Evolutionary conservation across 2,797 vertebrate species (phyloP), one percentile per base, ranked within the genome.

Genomic region (Gallinago stenura): DNA sequence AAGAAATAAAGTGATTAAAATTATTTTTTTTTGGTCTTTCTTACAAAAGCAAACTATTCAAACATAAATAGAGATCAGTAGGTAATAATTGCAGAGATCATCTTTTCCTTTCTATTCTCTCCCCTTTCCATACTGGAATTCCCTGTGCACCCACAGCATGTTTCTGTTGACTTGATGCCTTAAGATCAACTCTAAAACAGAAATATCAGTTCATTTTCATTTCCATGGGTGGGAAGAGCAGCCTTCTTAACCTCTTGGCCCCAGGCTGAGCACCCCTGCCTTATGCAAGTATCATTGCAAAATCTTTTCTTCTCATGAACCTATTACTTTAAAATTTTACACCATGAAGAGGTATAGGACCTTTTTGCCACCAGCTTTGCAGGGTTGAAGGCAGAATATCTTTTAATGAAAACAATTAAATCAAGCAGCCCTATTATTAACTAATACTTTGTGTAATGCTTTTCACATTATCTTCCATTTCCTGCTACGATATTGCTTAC

Each of bases 1-100:
- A 97, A 98, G 95, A 98, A 98, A 98, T 98, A 98, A 98, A 98
- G 98, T 97, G 90, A 95, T 94, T 95, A 96, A 96, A 97, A 96
- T 90, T 64, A 96, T 61, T 77, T 31, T 8, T 12, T 31, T 89
- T 90, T 70, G 78, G 90, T 91, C 25, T 4, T 96, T 96, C 83
- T 89, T 96, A 80, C 18, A 61, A 89, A 92, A 84, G 1, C 7
- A 73, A 87, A 25, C 4, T 28, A 4, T 71, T 57, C 35, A 64
- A 61, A 87, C 56, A 20, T 68, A 69, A 78, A 61, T 68, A n/a
- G 31, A 72, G 12, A 7, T 72, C 37, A 28, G 2, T 37, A 18
- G 18, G 28, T 79, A 79, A 26, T 28, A 65, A 9, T 12, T 72
- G 15, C 4, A 45, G 28, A 75, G 45, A 24, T 56, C 8, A 46